Conservation (phyloP, 2,797 vertebrate genomes). For the Aldrovandia affinis region DNA sequence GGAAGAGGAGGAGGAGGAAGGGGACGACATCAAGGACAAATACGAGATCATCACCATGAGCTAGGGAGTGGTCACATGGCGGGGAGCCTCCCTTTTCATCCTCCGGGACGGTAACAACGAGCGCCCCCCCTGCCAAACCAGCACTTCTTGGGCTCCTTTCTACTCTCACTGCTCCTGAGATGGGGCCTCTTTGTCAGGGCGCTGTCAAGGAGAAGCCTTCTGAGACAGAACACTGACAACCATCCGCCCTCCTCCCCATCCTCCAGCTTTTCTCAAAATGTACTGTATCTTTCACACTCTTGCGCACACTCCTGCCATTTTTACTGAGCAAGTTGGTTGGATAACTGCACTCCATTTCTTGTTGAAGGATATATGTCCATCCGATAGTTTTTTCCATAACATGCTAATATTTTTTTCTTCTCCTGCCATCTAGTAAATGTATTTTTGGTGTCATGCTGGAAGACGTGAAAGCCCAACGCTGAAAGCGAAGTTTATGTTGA, state of each 20-base stretch:
- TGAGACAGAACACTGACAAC: not conserved
- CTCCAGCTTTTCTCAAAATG: not conserved
- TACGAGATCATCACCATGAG: constrained; percentile 83
- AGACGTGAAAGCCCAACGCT: not conserved
- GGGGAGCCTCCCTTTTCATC: constrained; percentile 16
- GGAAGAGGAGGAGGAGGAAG: constrained; percentile 36
- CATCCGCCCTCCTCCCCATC: not conserved
- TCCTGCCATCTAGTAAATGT: not conserved
- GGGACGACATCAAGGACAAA: constrained; percentile 76
- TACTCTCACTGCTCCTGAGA: not conserved
- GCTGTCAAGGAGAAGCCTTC: not conserved
- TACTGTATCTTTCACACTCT: not conserved
- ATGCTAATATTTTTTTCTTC: not conserved
- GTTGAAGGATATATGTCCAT: not conserved
- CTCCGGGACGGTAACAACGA: constrained; percentile 16
- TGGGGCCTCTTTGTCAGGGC: not conserved
- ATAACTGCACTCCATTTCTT: not conserved
- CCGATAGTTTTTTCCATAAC: not conserved
- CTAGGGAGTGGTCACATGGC: constrained; percentile 46
- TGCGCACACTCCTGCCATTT: not conserved
- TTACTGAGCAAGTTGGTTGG: not conserved
- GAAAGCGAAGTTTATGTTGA: not conserved
- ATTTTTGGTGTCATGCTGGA: not conserved
- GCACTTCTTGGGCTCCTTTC: constrained; percentile 1
- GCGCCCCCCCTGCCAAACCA: constrained; percentile 4